These are phyloP conservation scores for Leptopilina syphax DNA, from an alignment of 2,888 invertebrate species.

Conservation along the genomic window DNA sequence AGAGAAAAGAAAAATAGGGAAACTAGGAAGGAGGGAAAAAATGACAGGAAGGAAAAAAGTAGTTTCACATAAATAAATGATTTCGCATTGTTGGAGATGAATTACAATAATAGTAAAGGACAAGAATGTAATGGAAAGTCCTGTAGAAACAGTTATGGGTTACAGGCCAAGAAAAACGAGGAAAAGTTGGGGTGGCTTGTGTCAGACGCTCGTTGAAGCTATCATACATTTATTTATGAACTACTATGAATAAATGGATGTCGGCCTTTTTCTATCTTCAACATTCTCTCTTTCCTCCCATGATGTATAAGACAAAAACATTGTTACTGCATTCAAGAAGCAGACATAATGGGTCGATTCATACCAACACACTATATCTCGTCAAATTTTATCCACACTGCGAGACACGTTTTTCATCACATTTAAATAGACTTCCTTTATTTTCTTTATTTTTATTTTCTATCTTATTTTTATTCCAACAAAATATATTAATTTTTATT, in stretches of 20 bases:
- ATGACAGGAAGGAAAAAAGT: background rate
- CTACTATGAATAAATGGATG: constrained; percentile 75
- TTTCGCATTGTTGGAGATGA: background rate
- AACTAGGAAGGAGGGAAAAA: background rate
- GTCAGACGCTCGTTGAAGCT: constrained; percentile 55
- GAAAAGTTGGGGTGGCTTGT: constrained; percentile 15
- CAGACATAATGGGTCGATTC: constrained; percentile 69
- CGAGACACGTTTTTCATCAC: constrained; percentile 30
- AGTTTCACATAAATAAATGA: background rate
- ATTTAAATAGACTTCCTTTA: background rate
- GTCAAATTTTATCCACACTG: constrained; percentile 64
- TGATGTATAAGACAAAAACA: constrained; percentile 56
- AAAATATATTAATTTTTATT: no score
- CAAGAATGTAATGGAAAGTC: constrained; percentile 15
- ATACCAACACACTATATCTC: constrained; percentile 57
- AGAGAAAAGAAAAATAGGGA: no score
- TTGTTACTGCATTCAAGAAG: constrained; percentile 66
- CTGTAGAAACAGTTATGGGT: constrained; percentile 18
- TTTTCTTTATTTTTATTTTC: background rate
- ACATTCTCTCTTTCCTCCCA: constrained; percentile 47
- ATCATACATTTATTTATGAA: constrained; percentile 76
- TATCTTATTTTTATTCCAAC: no score
- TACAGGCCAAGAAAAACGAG: constrained; percentile 23
- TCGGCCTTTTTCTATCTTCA: constrained; percentile 66
- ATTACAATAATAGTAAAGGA: constrained; percentile 13